A percentile compares a stretch with the other conserved stretches of the same genome.
Conservation (phyloP, 2,888 invertebrate genomes). For the Diloba caeruleocephala region DNA sequence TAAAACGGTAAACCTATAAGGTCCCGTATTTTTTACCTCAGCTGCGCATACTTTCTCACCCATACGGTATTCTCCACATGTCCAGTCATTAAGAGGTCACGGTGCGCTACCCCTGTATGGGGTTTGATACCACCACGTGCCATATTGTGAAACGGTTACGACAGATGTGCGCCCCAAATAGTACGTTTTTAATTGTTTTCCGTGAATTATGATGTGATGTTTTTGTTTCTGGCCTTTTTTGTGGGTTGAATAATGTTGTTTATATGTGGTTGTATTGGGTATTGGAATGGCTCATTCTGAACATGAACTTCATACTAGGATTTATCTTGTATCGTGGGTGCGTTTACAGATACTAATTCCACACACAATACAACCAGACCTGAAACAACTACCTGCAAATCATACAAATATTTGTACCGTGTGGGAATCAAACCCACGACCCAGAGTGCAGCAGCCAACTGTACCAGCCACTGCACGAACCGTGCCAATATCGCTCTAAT, state of each 20-base stretch:
- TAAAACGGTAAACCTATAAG: conserved; percentile 2
- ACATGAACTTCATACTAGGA: too few species aligned
- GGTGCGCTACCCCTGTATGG: conserved; percentile 46
- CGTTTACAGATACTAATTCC: too few species aligned
- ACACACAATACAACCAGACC: too few species aligned
- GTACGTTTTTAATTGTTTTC: conserved; percentile 71
- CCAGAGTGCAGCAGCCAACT: too few species aligned
- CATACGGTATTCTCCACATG: conserved; percentile 51
- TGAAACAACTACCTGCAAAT: too few species aligned
- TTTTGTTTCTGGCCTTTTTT: conserved; percentile 57
- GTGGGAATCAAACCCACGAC: too few species aligned
- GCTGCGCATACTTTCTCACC: conserved; percentile 10
- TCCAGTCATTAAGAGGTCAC: conserved; percentile 53
- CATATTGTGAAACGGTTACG: conserved; percentile 73
- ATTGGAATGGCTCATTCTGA: conserved; percentile 5
- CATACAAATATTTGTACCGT: too few species aligned
- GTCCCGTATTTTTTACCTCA: conserved; percentile 33
- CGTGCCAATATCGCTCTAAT: too few species aligned
- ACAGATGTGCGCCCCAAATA: conserved; percentile 63
- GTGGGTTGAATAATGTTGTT: conserved; percentile 2
- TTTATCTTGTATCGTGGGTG: too few species aligned
- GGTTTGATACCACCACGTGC: conserved; percentile 63
- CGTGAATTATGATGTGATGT: conserved; percentile 68
- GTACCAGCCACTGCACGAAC: too few species aligned
- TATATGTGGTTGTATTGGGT: neutral